A percentile compares a stretch with the other conserved stretches of the same genome.
phyloP scores from a whole-genome alignment of 2,797 vertebrate species.

The Glyptemys insculpta region DNA sequence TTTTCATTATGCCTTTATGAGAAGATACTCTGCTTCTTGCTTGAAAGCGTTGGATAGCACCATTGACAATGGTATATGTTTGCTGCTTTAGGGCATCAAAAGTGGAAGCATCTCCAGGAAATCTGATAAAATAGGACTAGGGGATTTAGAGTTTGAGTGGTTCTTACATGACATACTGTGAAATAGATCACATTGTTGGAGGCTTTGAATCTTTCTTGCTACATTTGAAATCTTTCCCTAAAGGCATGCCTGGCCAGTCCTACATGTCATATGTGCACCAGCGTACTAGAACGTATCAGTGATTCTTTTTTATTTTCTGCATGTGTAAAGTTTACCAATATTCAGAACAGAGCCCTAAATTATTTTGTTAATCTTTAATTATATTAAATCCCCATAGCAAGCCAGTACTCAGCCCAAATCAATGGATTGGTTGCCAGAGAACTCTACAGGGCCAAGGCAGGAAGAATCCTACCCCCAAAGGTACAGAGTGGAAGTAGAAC shows the following conservation, averaged over 20 bases:
- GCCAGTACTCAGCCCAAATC: accelerated
- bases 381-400: background rate
- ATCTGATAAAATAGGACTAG: background rate
- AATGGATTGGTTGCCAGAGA: background rate
- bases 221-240: background rate
- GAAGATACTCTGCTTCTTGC: background rate
- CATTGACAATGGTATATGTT: background rate
- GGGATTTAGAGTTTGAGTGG: background rate
- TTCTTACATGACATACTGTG: no score
- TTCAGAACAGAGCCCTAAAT: background rate
- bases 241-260: accelerated
- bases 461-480: background rate
- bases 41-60: background rate
- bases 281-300: accelerated
- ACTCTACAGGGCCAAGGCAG: background rate
- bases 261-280: accelerated
- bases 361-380: background rate
- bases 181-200: no score
- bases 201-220: background rate
- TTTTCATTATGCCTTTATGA: background rate
- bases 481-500: background rate
- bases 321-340: background rate
- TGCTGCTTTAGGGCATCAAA: background rate
- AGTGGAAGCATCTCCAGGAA: background rate
- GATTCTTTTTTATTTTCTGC: background rate